Percentiles rank a stretch among this genome's conserved stretches.
phyloP scores from a whole-genome alignment of 1,140 invertebrate species.

The Penaeus japonicus region DNA sequence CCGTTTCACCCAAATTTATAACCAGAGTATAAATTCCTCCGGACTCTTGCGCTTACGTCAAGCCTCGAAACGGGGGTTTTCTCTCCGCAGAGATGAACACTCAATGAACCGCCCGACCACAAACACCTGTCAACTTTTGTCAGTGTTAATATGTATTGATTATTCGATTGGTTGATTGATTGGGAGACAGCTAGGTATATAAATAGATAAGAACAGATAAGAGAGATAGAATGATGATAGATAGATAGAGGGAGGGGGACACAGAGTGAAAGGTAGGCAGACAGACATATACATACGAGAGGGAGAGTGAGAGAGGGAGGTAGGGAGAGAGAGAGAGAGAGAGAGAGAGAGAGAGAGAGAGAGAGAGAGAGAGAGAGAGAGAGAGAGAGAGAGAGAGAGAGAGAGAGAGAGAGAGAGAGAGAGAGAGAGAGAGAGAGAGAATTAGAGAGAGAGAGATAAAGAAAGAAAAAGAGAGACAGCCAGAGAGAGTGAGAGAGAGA shows the following conservation, averaged over 20 bases:
- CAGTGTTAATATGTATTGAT: too few species aligned
- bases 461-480: neutral
- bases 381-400: neutral
- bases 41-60: too few species aligned
- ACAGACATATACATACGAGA: neutral
- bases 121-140: too few species aligned
- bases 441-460: neutral
- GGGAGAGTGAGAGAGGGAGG: neutral
- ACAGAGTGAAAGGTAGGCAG: neutral
- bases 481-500: neutral
- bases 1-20: too few species aligned
- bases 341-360: neutral
- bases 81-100: too few species aligned
- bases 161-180: neutral
- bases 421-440: neutral
- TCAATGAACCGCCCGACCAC: too few species aligned
- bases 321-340: neutral
- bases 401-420: neutral
- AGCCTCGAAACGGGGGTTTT: too few species aligned
- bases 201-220: neutral
- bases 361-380: neutral
- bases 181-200: too few species aligned
- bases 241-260: neutral
- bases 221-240: too few species aligned
- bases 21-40: too few species aligned